Evolutionary conservation across 2,113 vertebrate genomes (phyloP), one percentile per base, ranked within the genome.

Genomic region (Protomyctophum bolini): DNA sequence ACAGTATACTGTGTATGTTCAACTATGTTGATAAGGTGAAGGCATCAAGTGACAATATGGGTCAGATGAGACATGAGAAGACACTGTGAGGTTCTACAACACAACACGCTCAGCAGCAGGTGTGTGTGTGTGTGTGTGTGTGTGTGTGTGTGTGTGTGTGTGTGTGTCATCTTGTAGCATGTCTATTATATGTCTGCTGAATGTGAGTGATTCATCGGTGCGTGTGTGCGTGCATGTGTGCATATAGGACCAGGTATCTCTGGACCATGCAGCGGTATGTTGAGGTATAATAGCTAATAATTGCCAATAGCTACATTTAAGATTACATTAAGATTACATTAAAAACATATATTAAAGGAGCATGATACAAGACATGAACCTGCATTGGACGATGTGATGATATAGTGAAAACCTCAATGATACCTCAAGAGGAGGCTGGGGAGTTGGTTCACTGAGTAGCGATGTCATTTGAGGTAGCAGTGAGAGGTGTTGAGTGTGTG

Each of bases 31-130:
- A 41, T 41, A 41, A 41, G 33, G 72, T 12, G 45, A 69, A 77
- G 33, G 75, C 72, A 77, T 48, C 77, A 76, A 74, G 62, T 75
- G 80, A 86, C 66, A 66, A 73, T 21, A 41, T 49, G 61, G 61
- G 45, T 78, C 21, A 21, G 72, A 80, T 75, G 67, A 82, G 68
- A 69, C 2, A 50, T 75, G 67, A 58, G 50, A 66, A 48, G 58
- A 52, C 76, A 77, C 78, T 84, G 68, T 63, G 69, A 80, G 72
- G 62, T 67, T 73, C 58, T 70, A 57, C 7, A 33, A 76, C 75
- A 79, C 76, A 77, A 76, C 76, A 63, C 47, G 68, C 81, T 82
- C 75, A 81, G 84, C 83, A 77, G 71, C 70, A 58, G 61, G 60
- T 41, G 33, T 6, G 33, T 41, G 66, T 66, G 66, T 63, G 46